A percentile compares a stretch with the other conserved stretches of the same genome.
phyloP scores from a whole-genome alignment of 1,140 invertebrate genomes.

The Drepana arcuata region DNA sequence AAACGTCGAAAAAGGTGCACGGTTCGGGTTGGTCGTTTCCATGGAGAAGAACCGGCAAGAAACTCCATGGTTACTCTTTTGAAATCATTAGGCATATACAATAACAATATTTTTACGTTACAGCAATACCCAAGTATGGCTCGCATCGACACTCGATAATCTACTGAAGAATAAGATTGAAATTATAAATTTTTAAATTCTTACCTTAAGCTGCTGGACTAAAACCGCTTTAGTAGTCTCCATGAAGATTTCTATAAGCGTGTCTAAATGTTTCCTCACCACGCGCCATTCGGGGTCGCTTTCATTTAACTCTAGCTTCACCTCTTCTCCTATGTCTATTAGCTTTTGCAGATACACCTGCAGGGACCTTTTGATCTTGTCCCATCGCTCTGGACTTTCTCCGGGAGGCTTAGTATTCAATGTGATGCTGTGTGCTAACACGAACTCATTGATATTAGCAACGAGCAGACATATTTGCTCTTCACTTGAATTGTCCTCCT shows the following conservation, averaged over 20 bases:
- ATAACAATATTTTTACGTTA: too few species aligned
- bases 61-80: too few species aligned
- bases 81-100: too few species aligned
- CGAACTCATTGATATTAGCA: conserved; percentile 69
- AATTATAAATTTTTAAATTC: not conserved
- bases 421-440: conserved; percentile 67
- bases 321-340: conserved; percentile 65
- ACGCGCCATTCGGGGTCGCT: conserved; percentile 52
- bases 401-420: conserved; percentile 68
- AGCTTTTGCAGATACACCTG: conserved; percentile 63
- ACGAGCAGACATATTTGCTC: conserved; percentile 60
- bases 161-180: not conserved
- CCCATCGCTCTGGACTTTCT: conserved; percentile 66
- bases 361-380: conserved; percentile 67
- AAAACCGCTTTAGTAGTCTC: conserved; percentile 68
- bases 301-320: conserved; percentile 64
- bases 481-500: conserved; percentile 36
- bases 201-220: conserved; percentile 69
- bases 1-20: too few species aligned
- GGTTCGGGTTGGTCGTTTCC: too few species aligned
- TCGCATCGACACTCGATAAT: too few species aligned
- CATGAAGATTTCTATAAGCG: conserved; percentile 59
- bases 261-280: conserved; percentile 54
- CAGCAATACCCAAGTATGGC: too few species aligned
- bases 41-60: too few species aligned